Base-by-base conservation (phyloP, 2,888 invertebrate species). In the Philereme transversata region DNA sequence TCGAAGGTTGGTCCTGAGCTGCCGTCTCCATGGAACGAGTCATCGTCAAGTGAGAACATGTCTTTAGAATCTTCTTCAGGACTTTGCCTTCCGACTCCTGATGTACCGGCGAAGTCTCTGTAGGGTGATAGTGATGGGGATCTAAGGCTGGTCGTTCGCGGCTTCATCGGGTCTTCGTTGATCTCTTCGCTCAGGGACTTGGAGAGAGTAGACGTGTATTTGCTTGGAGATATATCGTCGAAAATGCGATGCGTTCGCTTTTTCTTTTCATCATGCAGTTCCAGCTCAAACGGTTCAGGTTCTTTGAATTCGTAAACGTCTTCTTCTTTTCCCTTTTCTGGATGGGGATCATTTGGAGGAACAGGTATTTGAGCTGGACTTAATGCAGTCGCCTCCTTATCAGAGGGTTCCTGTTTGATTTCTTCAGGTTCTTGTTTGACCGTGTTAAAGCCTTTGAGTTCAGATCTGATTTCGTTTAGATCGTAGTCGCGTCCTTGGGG, bases 221-320 rank as follows among this genome's bases (percentile, higher is more conserved):
- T 92, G 62, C 87, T 89, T 0, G 91, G 92, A 0, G 92, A 92
- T 55, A 92, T 89, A 53, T 93, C 93, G 64, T 93, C 93, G 62
- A 93, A 93, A 60, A 93, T 89, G 46, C 93, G 84, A 77, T 92
- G 90, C 35, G 88, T 86, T 50, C 92, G 84, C 69, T 91, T 93
- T 74, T 92, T 93, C 72, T 92, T 93, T 69, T 93, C 90, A 72
- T 93, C 88, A 57, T 96, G 94, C 6, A 95, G 93, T 84, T 97
- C 97, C 70, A 97, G 94, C 81, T 97, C 97, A 78, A 97, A 97
- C 0, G 97, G 97, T 82, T 97, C 97, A 0, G 97, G 97, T 83
- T 97, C 97, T 82, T 97, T 97, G 78, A 97, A 97, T 83, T 97
- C 97, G 77, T 97, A 97, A 63, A 97, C 95, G 79, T 97, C 97